Base-by-base conservation (phyloP, 2,113 vertebrate genomes). In the Burhinus oedicnemus region DNA sequence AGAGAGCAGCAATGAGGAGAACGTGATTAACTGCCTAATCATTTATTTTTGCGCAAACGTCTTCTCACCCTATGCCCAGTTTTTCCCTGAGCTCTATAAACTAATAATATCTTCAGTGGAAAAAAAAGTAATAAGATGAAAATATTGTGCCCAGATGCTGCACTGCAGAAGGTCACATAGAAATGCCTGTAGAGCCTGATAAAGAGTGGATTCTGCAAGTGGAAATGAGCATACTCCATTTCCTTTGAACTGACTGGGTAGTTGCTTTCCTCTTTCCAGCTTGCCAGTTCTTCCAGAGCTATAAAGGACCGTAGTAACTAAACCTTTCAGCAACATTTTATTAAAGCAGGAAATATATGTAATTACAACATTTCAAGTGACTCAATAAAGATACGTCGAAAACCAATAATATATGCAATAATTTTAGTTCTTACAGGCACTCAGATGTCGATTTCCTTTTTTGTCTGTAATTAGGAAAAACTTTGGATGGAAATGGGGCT, bases 131-230 rank as follows among this genome's bases (percentile, higher is more conserved):
- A 27, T 72, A 87, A 85, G 83, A 87, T 54, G 68, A 89, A 93
- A 94, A 93, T 93, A 40, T 87, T 93, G 87, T 86, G 87, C 75
- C 87, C 91, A 96, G 93, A 93, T 95, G 87, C 75, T 95, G 55
- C 49, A 18, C 61, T 83, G 68, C 61, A 77, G 45, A 87, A 91
- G 61, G 84, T 72, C 98, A 49, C 44, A 34, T 4, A 78, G 69
- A 92, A 92, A 49, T 65, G 54, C 64, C 87, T 84, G 54, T 51
- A 87, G 47, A 77, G 40, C 26, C 36, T 74, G 89, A 91, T 34
- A 51, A 68, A 78, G 52, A 79, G 49, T 36, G 47, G 51, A 70
- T 94, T 58, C 82, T 90, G 76, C 52, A 88, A 90, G 85, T 88
- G 82, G 87, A 93, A 91, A 91, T 66, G 78, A 86, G 55, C 26